A percentile compares a stretch with the other conserved stretches of the same genome.
Evolutionary conservation across 2,113 vertebrate genomes (phyloP).

Genomic region (Amazona guildingii): DNA sequence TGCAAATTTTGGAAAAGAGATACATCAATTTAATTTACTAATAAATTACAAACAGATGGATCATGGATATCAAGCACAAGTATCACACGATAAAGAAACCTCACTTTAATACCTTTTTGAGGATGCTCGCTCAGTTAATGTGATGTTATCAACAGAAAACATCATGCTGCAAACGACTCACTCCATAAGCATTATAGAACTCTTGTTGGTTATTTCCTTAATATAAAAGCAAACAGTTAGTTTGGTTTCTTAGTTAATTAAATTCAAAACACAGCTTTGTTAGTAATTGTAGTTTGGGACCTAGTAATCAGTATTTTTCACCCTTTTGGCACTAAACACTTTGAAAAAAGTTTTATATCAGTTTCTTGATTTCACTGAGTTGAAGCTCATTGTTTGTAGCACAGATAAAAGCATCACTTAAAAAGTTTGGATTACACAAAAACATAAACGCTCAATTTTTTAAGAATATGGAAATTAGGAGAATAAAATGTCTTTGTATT

Average conservation of each 20-base stretch:
- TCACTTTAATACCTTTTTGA: conserved; percentile 63
- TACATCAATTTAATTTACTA: neutral
- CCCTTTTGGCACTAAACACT: neutral
- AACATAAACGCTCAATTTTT: neutral
- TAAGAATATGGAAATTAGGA: neutral
- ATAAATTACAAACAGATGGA: neutral
- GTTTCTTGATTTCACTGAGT: neutral
- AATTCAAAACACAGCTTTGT: conserved; percentile 18
- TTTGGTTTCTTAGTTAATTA: conserved; percentile 9
- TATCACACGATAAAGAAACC: neutral
- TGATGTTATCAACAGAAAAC: conserved; percentile 73
- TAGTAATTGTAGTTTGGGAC: neutral
- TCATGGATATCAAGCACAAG: neutral
- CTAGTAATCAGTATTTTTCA: neutral
- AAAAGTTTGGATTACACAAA: neutral
- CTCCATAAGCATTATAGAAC: conserved; percentile 71
- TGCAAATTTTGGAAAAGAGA: neutral
- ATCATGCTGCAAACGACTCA: conserved; percentile 70
- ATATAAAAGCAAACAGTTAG: conserved; percentile 74
- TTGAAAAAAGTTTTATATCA: neutral
- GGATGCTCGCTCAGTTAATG: conserved; percentile 63
- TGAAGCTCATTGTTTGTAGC: neutral
- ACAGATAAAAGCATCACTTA: neutral
- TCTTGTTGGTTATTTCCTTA: conserved; percentile 77
- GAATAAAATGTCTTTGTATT: neutral